Evolutionary conservation across 1,140 invertebrate genomes (phyloP).

Genomic region (Temnothorax curvispinosus): DNA sequence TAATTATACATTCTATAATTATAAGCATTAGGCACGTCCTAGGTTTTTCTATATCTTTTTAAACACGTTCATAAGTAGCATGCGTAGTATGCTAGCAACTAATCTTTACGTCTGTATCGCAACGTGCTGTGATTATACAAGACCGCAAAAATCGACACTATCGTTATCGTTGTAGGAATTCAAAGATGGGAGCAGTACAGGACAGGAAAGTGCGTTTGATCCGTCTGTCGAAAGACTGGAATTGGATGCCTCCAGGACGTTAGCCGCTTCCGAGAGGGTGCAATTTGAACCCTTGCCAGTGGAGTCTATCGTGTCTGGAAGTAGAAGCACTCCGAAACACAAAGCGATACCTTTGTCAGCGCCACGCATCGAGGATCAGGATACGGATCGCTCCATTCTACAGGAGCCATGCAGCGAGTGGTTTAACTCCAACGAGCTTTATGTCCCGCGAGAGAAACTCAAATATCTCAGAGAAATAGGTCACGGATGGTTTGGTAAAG

Average conservation of each 20-base stretch:
- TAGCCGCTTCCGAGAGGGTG: conserved; percentile 74
- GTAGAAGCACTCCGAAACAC: conserved; percentile 68
- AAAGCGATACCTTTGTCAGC: conserved; percentile 79
- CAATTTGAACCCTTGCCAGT: conserved; percentile 82
- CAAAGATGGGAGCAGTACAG: conserved; percentile 80
- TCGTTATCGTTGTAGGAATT: conserved; percentile 80
- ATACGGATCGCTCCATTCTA: conserved; percentile 69
- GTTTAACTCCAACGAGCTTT: conserved; percentile 87
- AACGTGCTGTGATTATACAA: background rate
- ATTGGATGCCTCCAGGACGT: conserved; percentile 79
- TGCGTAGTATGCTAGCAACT: conserved; percentile 47
- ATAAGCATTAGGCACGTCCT: background rate
- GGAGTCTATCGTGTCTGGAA: conserved; percentile 78
- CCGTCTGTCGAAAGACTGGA: conserved; percentile 78
- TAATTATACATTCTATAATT: background rate
- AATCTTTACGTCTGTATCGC: conserved; percentile 4
- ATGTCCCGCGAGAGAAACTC: conserved; percentile 91
- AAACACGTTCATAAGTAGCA: conserved; percentile 35
- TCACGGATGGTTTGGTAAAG: conserved; percentile 94
- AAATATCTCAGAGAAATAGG: conserved; percentile 94
- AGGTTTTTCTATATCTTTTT: conserved; percentile 9
- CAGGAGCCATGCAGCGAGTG: conserved; percentile 78
- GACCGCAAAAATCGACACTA: background rate
- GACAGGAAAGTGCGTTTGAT: conserved; percentile 76
- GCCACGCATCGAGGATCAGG: conserved; percentile 75